phyloP scores from a whole-genome alignment of 2,797 vertebrate species.

The Coluber constrictor region DNA sequence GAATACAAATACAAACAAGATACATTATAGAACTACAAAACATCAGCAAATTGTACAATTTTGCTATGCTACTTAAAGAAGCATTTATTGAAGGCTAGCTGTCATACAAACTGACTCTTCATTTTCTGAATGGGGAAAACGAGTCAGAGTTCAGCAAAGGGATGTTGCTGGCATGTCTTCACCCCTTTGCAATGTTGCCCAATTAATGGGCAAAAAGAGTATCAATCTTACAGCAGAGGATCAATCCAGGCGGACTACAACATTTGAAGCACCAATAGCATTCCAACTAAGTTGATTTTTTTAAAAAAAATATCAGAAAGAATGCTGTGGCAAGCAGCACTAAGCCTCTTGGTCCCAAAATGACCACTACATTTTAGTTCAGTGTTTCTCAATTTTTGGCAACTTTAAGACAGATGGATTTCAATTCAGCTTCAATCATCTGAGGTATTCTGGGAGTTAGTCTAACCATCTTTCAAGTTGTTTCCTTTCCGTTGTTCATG shows the following conservation, averaged over 20 bases:
- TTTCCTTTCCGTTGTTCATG: background rate
- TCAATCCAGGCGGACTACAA: background rate
- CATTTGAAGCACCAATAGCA: background rate
- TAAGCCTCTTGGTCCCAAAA: background rate
- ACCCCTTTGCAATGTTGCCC: background rate
- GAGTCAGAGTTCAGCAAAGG: background rate
- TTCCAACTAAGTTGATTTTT: background rate
- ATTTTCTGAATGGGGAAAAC: background rate
- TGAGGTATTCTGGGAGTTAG: background rate
- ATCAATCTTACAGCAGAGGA: background rate
- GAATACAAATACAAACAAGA: background rate
- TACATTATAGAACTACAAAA: background rate
- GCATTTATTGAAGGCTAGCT: background rate
- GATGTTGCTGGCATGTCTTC: background rate
- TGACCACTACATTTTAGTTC: background rate
- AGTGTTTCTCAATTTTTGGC: background rate
- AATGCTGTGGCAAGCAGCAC: background rate
- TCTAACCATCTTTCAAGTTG: background rate
- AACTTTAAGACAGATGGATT: background rate
- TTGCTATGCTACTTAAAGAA: background rate
- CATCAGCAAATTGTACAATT: background rate
- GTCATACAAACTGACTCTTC: background rate
- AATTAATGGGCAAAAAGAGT: background rate
- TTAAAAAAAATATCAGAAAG: background rate
- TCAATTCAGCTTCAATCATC: background rate